Evolutionary conservation across 2,113 vertebrate genomes (phyloP), one percentile per base, ranked within the genome.

Genomic region (Narcine bancroftii): DNA sequence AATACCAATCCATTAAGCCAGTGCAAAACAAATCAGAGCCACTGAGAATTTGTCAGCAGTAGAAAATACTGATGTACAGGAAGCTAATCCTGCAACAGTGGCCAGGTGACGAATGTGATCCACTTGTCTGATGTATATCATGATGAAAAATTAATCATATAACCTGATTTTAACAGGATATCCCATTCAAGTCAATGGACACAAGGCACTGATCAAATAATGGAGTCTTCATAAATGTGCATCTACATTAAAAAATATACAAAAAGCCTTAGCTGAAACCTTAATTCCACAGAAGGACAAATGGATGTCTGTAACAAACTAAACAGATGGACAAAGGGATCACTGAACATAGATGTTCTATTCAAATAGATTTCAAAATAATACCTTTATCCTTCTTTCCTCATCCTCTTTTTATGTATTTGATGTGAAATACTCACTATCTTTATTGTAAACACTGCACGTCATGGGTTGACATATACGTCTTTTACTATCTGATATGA

Each of bases 101-200:
- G 33, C 3, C 50, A 36, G 56, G 11, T n/a, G 53, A n/a, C 15
- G 17, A 33, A 36, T n/a, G 33, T 60, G 2, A 53, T 50, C 19
- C 21, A 47, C 6, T 21, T 29, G 72, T n/a, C 36, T 36, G 15
- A 77, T 36, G 11, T 42, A 45, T 26, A 69, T 45, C 60, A 91
- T 13, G 26, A 47, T 91, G 39, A 53, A 69, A 45, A 91, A 91
- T 47, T 69, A 91, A 91, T 71, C 89, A 69, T 47, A 24, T 69
- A 42, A 91, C 65, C 3, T 21, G 39, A 42, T 69, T 39, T 26
- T 26, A 66, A 91, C 89, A 91, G 42, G 89, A 71, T 91, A 47
- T 91, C 89, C 89, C 85, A 89, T 65, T 69, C n/a, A 91, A 91
- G 47, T 69, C 26, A 91, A 47, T 47, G 24, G 65, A 47, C 3